Evolutionary conservation across 2,113 vertebrate genomes (phyloP), one percentile per base, ranked within the genome.

Genomic region (Oceanodroma tethys): DNA sequence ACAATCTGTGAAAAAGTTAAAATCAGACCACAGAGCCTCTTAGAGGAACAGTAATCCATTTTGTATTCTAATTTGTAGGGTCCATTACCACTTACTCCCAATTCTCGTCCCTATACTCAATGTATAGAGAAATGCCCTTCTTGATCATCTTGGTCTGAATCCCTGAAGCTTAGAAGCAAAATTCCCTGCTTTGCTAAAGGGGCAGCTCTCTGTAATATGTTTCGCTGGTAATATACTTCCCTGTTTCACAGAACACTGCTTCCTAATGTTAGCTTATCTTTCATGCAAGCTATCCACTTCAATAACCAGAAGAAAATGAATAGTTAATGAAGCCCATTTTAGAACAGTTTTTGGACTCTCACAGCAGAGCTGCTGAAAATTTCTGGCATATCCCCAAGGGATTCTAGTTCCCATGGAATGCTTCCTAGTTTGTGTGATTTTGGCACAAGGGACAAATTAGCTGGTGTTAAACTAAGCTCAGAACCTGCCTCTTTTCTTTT

Each of bases 301-400:
- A 87, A 79, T 67, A 92, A 94, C 58, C 26, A 93, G 47, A 93
- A 91, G 89, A 96, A 92, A 95, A 96, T 78, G n/a, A 90, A 95
- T 96, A 96, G 88, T 75, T 96, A 90, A 97, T 85, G 90, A 92
- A 87, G 72, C 40, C 56, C 65, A 75, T 75, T 91, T 92, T 82
- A 92, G 43, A 86, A 95, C 45, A 75, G 48, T 11, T 96, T 92
- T 90, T 90, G 81, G 87, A 86, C 67, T 75, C 70, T 67, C 48
- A 65, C 21, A 82, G 86, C 40, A 87, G 75, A 94, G 65, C 71
- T 90, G 66, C 74, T 78, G 89, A 88, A 95, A 83, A 91, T 75
- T 95, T 90, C 59, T 88, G 84, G 86, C 74, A 74, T 53, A 90
- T 65, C 22, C 79, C 50, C 2, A 1, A 78, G 1, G 23, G 70